Base-by-base conservation (phyloP, 2,797 vertebrate species). In the Chloroceryle inda region DNA sequence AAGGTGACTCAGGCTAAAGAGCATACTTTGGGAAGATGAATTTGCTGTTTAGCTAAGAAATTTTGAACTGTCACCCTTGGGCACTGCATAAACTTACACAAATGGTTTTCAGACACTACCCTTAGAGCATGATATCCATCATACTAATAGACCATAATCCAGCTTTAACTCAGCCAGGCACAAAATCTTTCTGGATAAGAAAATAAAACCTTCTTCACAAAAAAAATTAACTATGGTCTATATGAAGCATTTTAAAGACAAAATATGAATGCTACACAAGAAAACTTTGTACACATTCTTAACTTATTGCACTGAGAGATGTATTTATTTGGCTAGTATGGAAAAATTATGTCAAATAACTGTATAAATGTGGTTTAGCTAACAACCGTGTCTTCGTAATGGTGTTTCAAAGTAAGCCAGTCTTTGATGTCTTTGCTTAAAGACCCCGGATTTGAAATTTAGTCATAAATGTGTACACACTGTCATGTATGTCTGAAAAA, bases 31-130 rank as follows among this genome's bases (percentile, higher is more conserved):
- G 38, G 73, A 96, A 97, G 91, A 95, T 11, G 42, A 89, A 96
- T 97, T 94, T 94, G 50, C 89, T 89, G 69, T 94, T 95, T 97
- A 94, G 37, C 47, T 73, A 84, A 91, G 82, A 92, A 91, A 94
- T 92, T 96, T 94, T 92, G 73, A 92, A 84, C 76, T 86, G 82
- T 94, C 89, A 90, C 38, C 85, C 82, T 78, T 72, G 47, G 53
- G 79, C 69, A 92, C 76, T 88, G 59, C 66, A 81, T 81, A 96
- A 92, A 94, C 62, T 86, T 95, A 52, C 47, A 81, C 9, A 53
- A 94, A 88, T 90, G 55, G 20, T 90, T 95, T 95, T 59, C 85
- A 94, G 82, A 59, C 50, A 78, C 35, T 86, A 84, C 50, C 44
- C 52, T 84, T 63, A 69, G 37, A 96, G 76, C 45, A 73, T 31